phyloP scores from a whole-genome alignment of 2,113 vertebrate genomes.

The Pomatorhinus ruficollis region DNA sequence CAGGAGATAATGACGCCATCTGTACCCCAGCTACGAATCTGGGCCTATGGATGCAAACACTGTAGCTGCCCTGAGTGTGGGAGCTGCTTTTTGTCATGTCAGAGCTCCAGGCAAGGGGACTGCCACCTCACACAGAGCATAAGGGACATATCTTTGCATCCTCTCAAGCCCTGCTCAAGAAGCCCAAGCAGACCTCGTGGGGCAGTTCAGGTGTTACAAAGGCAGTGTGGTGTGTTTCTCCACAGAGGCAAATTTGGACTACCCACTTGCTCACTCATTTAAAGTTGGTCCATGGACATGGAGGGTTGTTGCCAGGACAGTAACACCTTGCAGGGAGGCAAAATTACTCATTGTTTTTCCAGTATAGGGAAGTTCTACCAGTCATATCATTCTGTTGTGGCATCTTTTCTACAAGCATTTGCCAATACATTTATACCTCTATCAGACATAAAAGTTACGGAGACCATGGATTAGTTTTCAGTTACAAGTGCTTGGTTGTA shows the following conservation, averaged over 20 bases:
- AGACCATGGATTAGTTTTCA: not conserved
- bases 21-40: not conserved
- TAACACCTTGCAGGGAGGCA: not conserved
- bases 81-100: not conserved
- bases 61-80: not conserved
- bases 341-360: no score
- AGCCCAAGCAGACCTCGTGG: not conserved
- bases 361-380: not conserved
- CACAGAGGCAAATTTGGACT: not conserved
- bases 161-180: not conserved
- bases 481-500: not conserved
- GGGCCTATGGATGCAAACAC: not conserved
- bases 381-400: not conserved
- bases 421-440: not conserved
- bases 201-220: not conserved
- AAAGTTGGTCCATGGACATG: not conserved
- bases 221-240: not conserved
- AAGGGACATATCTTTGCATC: fast-evolving
- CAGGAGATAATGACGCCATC: not conserved
- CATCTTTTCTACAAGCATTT: not conserved
- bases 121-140: fast-evolving
- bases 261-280: not conserved
- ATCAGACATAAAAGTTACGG: not conserved
- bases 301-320: not conserved
- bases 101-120: not conserved